Percentiles rank a stretch among this genome's conserved stretches.
These are phyloP conservation scores for Rhynchomys soricoides DNA, from an alignment of 2,113 vertebrate species.

Conservation along the genomic window DNA sequence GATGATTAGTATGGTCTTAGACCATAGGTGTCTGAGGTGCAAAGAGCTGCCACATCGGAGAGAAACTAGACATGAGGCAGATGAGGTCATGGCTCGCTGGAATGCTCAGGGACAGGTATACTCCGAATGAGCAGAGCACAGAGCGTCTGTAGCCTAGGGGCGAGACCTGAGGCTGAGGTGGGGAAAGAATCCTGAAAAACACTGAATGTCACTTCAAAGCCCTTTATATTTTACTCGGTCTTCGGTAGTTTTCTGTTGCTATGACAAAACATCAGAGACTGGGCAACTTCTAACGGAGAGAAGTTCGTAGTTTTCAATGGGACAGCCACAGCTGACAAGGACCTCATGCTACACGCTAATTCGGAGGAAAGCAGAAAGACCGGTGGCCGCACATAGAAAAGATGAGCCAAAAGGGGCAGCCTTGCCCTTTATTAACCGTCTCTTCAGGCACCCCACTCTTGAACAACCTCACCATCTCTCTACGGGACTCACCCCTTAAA, in stretches of 20 bases:
- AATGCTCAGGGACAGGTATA: not conserved
- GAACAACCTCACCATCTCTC: not conserved
- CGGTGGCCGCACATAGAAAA: not conserved
- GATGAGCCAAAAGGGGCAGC: not conserved
- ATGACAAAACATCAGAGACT: not conserved
- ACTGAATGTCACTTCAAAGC: not conserved
- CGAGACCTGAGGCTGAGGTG: not conserved
- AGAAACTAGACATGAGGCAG: too few species aligned
- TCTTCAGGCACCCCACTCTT: not conserved
- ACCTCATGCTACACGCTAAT: not conserved
- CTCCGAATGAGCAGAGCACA: not conserved
- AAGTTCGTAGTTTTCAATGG: not conserved
- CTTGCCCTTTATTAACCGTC: not conserved
- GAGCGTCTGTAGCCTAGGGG: not conserved
- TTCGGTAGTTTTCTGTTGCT: not conserved
- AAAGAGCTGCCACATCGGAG: not conserved
- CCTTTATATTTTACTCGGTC: not conserved
- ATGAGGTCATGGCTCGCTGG: fast-evolving
- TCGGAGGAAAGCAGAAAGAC: not conserved
- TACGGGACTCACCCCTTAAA: not conserved
- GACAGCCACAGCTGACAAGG: too few species aligned
- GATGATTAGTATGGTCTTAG: too few species aligned
- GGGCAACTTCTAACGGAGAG: not conserved
- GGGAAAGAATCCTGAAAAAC: not conserved
- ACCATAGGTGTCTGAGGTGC: not conserved